phyloP scores from a whole-genome alignment of 2,888 invertebrate genomes.

The Cheilosia vernalis region DNA sequence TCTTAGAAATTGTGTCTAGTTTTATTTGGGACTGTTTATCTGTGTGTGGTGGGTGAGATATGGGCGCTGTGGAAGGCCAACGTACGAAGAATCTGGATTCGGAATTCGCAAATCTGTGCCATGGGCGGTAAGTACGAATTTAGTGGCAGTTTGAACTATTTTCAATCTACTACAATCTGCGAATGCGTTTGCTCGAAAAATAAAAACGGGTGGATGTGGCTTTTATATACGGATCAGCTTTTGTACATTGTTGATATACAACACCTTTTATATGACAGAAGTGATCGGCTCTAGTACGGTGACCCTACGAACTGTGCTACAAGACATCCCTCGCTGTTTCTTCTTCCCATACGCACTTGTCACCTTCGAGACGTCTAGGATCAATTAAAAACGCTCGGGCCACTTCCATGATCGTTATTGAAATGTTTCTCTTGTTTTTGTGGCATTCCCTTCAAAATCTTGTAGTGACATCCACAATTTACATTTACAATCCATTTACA shows the following conservation, averaged over 20 bases:
- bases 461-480: not conserved
- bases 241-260: too few species aligned
- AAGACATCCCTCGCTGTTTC: too few species aligned
- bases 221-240: too few species aligned
- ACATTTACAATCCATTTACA: conserved; percentile 3
- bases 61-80: conserved; percentile 47
- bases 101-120: conserved; percentile 32
- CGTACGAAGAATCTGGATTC: conserved; percentile 37
- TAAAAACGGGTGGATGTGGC: too few species aligned
- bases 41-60: not conserved
- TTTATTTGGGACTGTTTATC: conserved; percentile 12
- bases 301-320: not conserved
- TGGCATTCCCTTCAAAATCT: conserved; percentile 7
- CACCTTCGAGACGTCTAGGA: not conserved
- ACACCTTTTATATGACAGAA: too few species aligned
- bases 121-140: conserved; percentile 35
- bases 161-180: too few species aligned
- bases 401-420: not conserved
- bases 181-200: too few species aligned
- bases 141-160: not conserved
- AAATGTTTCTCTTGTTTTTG: not conserved
- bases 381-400: not conserved
- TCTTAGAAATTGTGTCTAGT: conserved; percentile 15
- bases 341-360: not conserved
- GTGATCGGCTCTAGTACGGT: too few species aligned